A percentile compares a stretch with the other conserved stretches of the same genome.
Conservation (phyloP, 2,113 vertebrate genomes). For the Daphoenositta chrysoptera region DNA sequence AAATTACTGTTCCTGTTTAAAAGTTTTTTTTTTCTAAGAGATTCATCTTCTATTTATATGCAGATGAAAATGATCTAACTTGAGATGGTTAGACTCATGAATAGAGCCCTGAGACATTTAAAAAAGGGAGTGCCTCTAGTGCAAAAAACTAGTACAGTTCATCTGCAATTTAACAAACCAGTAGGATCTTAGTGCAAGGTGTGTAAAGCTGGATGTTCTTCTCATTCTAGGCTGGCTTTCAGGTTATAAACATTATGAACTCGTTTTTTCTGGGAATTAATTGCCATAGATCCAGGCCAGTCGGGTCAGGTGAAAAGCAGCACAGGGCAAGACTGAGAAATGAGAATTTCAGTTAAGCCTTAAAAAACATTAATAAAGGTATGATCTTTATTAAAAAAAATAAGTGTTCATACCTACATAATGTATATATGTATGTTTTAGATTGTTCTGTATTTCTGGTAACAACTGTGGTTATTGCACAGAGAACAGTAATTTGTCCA, state of each 20-base stretch:
- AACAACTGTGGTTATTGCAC: neutral
- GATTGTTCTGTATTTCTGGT: neutral
- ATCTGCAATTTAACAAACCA: neutral
- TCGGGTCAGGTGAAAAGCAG: neutral
- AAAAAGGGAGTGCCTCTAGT: neutral
- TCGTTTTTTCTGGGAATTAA: neutral
- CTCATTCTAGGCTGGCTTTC: neutral
- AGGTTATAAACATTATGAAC: neutral
- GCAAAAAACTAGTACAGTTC: neutral
- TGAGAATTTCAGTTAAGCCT: neutral
- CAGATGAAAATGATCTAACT: neutral
- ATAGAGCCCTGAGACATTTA: neutral
- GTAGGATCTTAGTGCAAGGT: neutral
- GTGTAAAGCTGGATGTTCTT: neutral
- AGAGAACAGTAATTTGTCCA: constrained; percentile 18
- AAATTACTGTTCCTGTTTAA: neutral
- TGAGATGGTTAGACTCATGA: neutral
- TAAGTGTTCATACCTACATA: neutral
- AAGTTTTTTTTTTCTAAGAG: neutral
- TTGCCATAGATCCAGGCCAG: neutral
- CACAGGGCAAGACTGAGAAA: neutral
- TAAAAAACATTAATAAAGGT: neutral
- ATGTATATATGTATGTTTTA: neutral
- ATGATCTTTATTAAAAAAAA: neutral
- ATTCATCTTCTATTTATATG: neutral